Percentiles rank a stretch among this genome's conserved stretches.
Evolutionary conservation across 2,888 invertebrate genomes (phyloP).

Genomic region (Nebria salina): DNA sequence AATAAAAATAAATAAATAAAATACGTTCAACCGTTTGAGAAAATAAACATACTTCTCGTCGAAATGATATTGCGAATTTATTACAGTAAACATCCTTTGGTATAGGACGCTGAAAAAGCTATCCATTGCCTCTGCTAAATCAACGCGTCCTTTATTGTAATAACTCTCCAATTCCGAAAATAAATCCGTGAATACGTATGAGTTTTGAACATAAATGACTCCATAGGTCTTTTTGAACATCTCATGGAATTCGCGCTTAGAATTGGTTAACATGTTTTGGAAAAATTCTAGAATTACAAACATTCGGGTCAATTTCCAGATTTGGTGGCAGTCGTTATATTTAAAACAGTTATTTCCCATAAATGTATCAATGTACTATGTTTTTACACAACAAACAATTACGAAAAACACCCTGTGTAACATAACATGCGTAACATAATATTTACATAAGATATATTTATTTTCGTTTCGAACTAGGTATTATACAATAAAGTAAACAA

Average conservation of each 20-base stretch:
- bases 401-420: neutral
- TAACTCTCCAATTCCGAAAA: conserved; percentile 91
- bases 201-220: conserved; percentile 92
- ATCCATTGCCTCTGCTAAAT: conserved; percentile 88
- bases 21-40: neutral
- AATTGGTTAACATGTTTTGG: conserved; percentile 82
- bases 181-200: conserved; percentile 90
- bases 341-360: neutral
- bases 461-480: neutral
- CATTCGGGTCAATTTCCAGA: neutral
- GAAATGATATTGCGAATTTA: conserved; percentile 92
- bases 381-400: neutral
- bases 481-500: neutral
- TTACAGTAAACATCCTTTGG: conserved; percentile 94
- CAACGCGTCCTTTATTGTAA: conserved; percentile 84
- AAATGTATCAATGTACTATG: neutral
- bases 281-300: conserved; percentile 79
- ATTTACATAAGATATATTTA: neutral
- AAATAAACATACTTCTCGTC: conserved; percentile 73
- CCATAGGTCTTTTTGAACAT: conserved; percentile 98
- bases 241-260: conserved; percentile 87
- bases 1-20: conserved; percentile 48
- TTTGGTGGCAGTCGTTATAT: neutral
- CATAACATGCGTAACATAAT: neutral
- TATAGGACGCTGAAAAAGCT: conserved; percentile 92